A percentile compares a stretch with the other conserved stretches of the same genome.
Conservation (phyloP, 35 echinoderm and acorn worm species). For the Ophiothrix spiculata region DNA sequence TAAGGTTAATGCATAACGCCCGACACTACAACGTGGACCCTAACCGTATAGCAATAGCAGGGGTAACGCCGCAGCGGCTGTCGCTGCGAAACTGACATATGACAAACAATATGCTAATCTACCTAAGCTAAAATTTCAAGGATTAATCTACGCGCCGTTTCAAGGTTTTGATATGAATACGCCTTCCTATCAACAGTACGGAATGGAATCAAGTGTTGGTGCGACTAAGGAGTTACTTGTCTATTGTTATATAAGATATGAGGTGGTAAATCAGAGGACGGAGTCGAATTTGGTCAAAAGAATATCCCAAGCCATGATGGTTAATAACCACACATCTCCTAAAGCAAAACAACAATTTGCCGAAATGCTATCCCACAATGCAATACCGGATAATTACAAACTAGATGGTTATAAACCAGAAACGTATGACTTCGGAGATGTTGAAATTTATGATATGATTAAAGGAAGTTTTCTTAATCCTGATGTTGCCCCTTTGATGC, state of each 20-base stretch:
- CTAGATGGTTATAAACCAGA: conserved; percentile 8
- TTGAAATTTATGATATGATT: conserved; percentile 29
- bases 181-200: conserved; percentile 48
- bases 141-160: no score
- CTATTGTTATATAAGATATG: conserved; percentile 26
- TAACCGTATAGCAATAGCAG: no score
- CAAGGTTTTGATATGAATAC: conserved; percentile 37
- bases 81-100: no score
- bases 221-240: no score
- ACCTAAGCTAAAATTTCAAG: no score
- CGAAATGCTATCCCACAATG: background rate
- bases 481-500: conserved; percentile 31
- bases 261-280: background rate
- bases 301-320: background rate
- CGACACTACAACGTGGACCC: no score
- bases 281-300: background rate
- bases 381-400: conserved; percentile 41
- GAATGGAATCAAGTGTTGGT: background rate
- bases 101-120: no score
- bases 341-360: background rate
- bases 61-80: no score
- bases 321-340: conserved; percentile 9
- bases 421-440: conserved; percentile 31
- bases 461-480: conserved; percentile 32
- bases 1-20: no score